Conservation (phyloP, 2,888 invertebrate genomes). For the Eumacrocentrus americanus region DNA sequence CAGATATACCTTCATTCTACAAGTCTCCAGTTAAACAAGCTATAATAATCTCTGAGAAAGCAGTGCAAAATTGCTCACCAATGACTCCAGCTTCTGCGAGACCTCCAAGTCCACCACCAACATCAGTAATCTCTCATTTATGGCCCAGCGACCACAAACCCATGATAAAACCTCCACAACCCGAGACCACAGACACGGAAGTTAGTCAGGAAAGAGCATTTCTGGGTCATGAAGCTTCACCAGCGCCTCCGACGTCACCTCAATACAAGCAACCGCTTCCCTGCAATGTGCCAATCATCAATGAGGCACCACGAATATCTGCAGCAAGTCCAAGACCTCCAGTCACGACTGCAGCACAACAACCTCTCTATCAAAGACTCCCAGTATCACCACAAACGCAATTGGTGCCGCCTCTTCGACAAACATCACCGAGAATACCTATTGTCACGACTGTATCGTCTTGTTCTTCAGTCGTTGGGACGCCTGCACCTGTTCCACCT, state of each 20-base stretch:
- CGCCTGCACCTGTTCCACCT: conserved; percentile 38
- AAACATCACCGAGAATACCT: conserved; percentile 50
- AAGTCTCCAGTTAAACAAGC: conserved; percentile 57
- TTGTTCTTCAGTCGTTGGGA: conserved; percentile 34
- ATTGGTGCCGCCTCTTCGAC: conserved; percentile 49
- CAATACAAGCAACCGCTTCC: conserved; percentile 49
- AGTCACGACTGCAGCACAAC: conserved; percentile 35
- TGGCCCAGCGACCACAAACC: conserved; percentile 66
- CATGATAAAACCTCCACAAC: conserved; percentile 44
- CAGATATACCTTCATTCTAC: conserved; percentile 65
- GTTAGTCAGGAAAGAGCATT: conserved; percentile 41
- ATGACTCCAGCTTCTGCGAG: conserved; percentile 46
- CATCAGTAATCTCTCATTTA: conserved; percentile 66
- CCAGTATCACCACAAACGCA: conserved; percentile 54
- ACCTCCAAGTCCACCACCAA: conserved; percentile 13
- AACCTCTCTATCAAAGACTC: conserved; percentile 54
- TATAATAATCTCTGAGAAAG: conserved; percentile 33
- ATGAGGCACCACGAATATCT: conserved; percentile 45
- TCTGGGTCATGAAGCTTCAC: conserved; percentile 13
- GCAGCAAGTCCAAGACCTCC: conserved; percentile 44
- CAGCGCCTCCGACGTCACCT: conserved; percentile 25
- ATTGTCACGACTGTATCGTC: conserved; percentile 41
- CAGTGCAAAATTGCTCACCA: conserved; percentile 35
- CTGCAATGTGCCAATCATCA: conserved; percentile 46
- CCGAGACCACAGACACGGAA: conserved; percentile 44